phyloP scores from a whole-genome alignment of 1,140 invertebrate genomes.

The Bombus difficillimus region DNA sequence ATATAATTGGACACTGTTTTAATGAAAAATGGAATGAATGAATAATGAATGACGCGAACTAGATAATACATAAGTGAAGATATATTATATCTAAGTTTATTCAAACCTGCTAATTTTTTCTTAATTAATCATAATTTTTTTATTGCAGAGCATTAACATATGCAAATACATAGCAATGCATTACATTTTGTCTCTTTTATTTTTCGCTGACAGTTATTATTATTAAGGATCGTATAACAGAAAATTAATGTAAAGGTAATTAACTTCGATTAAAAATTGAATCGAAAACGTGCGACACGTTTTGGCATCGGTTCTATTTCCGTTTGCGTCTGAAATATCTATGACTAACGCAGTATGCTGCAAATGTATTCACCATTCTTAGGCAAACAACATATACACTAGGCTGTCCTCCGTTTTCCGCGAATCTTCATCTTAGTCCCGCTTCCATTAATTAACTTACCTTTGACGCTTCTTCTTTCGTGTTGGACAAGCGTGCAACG shows the following conservation, averaged over 20 bases:
- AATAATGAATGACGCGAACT: background rate
- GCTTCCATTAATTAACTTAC: conserved; percentile 9
- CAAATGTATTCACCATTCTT: conserved; percentile 16
- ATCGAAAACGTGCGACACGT: conserved; percentile 1
- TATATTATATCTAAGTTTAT: background rate
- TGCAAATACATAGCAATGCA: background rate
- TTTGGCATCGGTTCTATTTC: conserved; percentile 22
- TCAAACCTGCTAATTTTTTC: too few relatives aligned
- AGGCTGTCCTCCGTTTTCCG: background rate
- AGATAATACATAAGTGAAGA: background rate
- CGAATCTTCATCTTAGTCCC: background rate
- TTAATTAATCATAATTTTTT: background rate
- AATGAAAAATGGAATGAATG: background rate
- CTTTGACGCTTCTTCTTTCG: conserved; percentile 37
- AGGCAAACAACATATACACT: background rate
- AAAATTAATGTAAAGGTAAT: background rate
- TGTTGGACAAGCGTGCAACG: conserved; percentile 9
- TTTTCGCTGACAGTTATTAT: background rate
- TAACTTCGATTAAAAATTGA: background rate
- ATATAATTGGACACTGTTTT: background rate
- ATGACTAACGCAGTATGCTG: conserved; percentile 29
- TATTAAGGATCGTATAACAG: too few relatives aligned
- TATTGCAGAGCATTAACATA: too few relatives aligned
- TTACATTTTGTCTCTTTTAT: background rate
- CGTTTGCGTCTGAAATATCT: conserved; percentile 35